phyloP scores from a whole-genome alignment of 2,113 vertebrate species.

The Brevimyrus niger region DNA sequence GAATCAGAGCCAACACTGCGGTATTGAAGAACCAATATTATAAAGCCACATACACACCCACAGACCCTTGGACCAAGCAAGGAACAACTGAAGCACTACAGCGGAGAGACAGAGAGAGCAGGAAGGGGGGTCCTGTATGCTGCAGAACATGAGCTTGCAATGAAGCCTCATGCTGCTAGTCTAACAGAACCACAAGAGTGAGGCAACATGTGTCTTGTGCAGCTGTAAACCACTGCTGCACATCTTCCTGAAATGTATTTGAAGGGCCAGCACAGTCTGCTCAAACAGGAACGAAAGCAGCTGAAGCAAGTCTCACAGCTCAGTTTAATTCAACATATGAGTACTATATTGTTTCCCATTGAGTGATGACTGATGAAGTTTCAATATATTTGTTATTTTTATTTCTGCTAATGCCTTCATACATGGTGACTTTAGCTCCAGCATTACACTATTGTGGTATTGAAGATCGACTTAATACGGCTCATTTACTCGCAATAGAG shows the following conservation, averaged over 20 bases:
- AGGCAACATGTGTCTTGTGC: neutral
- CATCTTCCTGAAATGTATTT: neutral
- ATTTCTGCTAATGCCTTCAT: neutral
- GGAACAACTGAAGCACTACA: neutral
- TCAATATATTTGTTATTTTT: neutral
- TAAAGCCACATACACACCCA: neutral
- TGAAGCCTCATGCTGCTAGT: neutral
- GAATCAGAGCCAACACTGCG: neutral
- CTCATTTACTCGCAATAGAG: neutral
- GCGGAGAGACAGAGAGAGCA: neutral
- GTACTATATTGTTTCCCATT: neutral
- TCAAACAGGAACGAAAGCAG: neutral
- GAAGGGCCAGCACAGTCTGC: neutral
- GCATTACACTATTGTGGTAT: neutral
- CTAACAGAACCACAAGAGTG: too few relatives aligned
- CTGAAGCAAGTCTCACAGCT: neutral
- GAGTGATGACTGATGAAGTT: neutral
- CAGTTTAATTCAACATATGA: neutral
- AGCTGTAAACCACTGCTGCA: neutral
- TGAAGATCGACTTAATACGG: neutral
- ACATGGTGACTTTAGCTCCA: neutral
- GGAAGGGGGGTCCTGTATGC: neutral
- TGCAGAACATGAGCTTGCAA: neutral
- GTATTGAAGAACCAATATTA: neutral
- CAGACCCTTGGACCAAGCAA: neutral